These are phyloP conservation scores for Prorops nasuta DNA, from an alignment of 1,140 invertebrate genomes.

Conservation along the genomic window DNA sequence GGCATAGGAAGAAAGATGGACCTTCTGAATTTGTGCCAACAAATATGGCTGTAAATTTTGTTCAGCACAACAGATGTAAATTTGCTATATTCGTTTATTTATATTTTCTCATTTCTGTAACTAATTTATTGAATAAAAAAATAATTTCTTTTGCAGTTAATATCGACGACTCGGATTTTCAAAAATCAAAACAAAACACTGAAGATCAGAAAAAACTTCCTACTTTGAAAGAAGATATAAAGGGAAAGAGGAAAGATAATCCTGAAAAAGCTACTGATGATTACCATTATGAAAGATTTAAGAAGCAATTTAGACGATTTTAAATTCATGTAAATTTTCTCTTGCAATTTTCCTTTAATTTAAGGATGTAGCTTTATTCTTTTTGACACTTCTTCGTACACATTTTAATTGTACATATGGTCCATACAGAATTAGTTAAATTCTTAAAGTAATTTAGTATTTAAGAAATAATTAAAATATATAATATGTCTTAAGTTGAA, in stretches of 20 bases:
- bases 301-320: slow-evolving; percentile 92
- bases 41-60: slow-evolving; percentile 98
- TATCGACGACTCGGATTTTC: slow-evolving; percentile 69
- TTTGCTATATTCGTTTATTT: slow-evolving; percentile 15
- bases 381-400: neutral
- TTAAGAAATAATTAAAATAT: too few relatives aligned
- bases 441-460: too few relatives aligned
- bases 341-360: neutral
- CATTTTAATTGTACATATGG: too few relatives aligned
- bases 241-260: slow-evolving; percentile 67
- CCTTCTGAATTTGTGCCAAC: slow-evolving; percentile 95
- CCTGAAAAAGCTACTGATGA: slow-evolving; percentile 93
- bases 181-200: slow-evolving; percentile 59
- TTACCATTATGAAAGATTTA: slow-evolving; percentile 95
- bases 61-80: slow-evolving; percentile 92
- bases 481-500: too few relatives aligned
- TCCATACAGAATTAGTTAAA: too few relatives aligned
- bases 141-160: slow-evolving; percentile 66
- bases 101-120: slow-evolving; percentile 3
- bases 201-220: slow-evolving; percentile 57
- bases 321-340: slow-evolving; percentile 46
- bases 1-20: slow-evolving; percentile 88
- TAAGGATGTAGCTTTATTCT: neutral
- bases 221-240: slow-evolving; percentile 59
- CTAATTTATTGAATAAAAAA: slow-evolving; percentile 14